Percentiles rank a stretch among this genome's conserved stretches.
These are phyloP conservation scores for Psammodynastes pulverulentus DNA, from an alignment of 2,113 vertebrate species.

Conservation along the genomic window DNA sequence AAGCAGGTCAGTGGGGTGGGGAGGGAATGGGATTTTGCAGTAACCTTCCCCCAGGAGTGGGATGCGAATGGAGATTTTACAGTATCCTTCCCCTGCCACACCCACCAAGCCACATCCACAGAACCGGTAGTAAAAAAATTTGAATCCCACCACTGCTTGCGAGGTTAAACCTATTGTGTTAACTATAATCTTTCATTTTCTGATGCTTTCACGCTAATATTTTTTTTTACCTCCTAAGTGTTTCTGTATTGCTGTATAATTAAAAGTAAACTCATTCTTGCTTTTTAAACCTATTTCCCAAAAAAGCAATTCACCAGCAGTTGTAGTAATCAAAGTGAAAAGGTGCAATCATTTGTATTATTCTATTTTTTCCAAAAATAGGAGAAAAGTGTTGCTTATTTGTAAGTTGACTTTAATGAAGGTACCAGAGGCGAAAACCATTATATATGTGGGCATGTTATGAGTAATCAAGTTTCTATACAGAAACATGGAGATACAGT, in stretches of 20 bases:
- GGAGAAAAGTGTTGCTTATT: background rate
- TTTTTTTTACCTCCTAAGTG: slow-evolving; percentile 10
- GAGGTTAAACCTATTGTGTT: no score
- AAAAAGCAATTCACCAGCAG: slow-evolving; percentile 1
- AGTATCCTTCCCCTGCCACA: no score
- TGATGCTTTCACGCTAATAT: slow-evolving; percentile 9
- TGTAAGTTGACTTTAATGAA: slow-evolving; percentile 6
- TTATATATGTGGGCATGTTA: background rate
- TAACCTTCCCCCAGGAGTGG: no score
- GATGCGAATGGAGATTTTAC: no score
- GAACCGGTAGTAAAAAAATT: no score
- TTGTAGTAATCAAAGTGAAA: slow-evolving; percentile 7
- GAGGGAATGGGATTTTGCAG: no score
- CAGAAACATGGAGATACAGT: background rate
- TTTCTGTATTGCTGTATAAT: slow-evolving; percentile 20
- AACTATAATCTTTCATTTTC: slow-evolving; percentile 23
- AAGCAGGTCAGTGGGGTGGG: no score
- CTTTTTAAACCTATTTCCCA: background rate
- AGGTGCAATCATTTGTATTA: slow-evolving; percentile 21
- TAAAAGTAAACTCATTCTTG: background rate
- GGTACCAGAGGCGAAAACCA: background rate
- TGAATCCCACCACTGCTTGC: no score
- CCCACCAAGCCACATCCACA: no score
- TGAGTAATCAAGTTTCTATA: background rate
- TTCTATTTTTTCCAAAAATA: slow-evolving; percentile 9